phyloP scores from a whole-genome alignment of 2,797 vertebrate genomes.

The Sebastes kiyomatsui region DNA sequence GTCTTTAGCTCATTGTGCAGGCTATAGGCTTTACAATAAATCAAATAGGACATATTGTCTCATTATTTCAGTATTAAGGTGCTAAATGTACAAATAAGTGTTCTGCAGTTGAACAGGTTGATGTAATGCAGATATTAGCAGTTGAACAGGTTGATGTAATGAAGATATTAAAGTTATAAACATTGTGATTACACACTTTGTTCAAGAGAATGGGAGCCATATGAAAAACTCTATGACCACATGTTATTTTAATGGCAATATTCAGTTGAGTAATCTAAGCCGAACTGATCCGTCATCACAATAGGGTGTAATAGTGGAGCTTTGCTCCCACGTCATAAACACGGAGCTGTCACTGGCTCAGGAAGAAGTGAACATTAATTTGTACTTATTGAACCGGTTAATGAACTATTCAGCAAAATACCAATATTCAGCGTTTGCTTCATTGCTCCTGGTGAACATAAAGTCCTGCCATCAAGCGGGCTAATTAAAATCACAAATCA shows the following conservation, averaged over 20 bases:
- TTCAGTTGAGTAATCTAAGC: constrained; percentile 21
- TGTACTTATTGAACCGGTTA: constrained; percentile 72
- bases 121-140: neutral
- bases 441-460: constrained; percentile 48
- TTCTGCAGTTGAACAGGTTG: neutral
- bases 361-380: constrained; percentile 63
- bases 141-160: neutral
- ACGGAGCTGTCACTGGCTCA: constrained; percentile 39
- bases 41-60: neutral
- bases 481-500: constrained; percentile 73
- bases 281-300: constrained; percentile 27
- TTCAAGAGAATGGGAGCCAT: neutral
- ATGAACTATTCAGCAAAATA: constrained; percentile 71
- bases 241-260: constrained; percentile 16
- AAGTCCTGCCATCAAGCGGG: constrained; percentile 48
- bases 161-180: neutral
- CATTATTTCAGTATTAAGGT: neutral
- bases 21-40: neutral
- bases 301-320: constrained; percentile 11
- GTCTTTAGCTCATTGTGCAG: neutral
- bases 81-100: neutral
- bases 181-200: neutral
- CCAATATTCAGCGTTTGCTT: constrained; percentile 56
- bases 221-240: neutral
- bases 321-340: constrained; percentile 45